These are phyloP conservation scores for Spodoptera frugiperda DNA, from an alignment of 1,140 invertebrate species.

Conservation along the genomic window DNA sequence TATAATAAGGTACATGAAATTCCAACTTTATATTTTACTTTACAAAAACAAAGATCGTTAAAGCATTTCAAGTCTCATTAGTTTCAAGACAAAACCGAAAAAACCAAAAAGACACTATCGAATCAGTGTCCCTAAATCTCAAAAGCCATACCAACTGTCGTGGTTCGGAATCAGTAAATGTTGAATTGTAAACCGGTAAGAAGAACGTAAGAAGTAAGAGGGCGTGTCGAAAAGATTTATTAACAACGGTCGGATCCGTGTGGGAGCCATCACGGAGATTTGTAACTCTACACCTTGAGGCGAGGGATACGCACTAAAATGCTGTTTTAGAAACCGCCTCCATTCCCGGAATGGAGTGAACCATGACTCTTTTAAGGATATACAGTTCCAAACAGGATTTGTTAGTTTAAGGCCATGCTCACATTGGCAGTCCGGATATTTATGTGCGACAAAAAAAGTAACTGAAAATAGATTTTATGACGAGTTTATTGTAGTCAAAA, in stretches of 20 bases:
- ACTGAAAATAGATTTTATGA: too few species aligned
- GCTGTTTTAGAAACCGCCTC: conserved; percentile 61
- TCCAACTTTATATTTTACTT: too few species aligned
- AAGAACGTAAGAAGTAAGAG: conserved; percentile 47
- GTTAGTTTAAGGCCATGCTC: conserved; percentile 36
- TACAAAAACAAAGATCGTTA: too few species aligned
- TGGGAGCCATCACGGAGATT: conserved; percentile 65
- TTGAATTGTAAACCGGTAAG: conserved; percentile 48
- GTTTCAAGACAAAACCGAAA: not conserved
- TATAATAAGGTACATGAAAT: too few species aligned
- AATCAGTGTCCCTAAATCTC: conserved; percentile 19
- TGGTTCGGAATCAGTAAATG: conserved; percentile 41
- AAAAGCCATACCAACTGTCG: conserved; percentile 42
- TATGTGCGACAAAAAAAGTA: too few species aligned
- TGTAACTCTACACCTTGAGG: conserved; percentile 64
- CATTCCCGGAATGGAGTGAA: conserved; percentile 63
- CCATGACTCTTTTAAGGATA: conserved; percentile 29
- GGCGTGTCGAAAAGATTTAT: conserved; percentile 62
- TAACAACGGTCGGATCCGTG: conserved; percentile 51
- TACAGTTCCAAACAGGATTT: conserved; percentile 60
- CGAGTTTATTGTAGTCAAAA: too few species aligned
- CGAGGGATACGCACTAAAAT: conserved; percentile 64
- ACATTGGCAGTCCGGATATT: too few species aligned
- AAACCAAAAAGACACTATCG: not conserved
- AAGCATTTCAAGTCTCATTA: too few species aligned